A percentile compares a stretch with the other conserved stretches of the same genome.
Evolutionary conservation across 2,113 vertebrate species (phyloP).

Genomic region (Ceratotherium simum): DNA sequence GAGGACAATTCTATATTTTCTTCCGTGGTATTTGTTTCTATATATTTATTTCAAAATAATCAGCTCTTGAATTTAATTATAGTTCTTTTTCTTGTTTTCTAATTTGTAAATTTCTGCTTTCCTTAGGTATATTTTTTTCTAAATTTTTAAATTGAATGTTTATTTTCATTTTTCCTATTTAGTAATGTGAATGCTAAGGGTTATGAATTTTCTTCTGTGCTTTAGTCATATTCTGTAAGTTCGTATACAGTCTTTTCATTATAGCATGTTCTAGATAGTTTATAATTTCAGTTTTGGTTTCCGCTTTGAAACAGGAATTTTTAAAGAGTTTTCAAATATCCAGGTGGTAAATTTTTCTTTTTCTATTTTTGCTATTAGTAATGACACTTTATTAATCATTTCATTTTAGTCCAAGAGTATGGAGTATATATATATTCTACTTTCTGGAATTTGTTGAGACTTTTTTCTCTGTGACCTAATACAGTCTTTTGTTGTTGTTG

Average conservation of each 20-base stretch:
- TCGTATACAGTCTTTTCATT: neutral
- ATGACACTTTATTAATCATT: neutral
- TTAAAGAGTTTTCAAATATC: neutral
- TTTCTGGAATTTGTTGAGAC: neutral
- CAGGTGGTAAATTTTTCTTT: neutral
- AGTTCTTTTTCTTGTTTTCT: neutral
- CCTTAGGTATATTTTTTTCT: neutral
- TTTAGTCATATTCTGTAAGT: neutral
- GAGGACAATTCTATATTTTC: neutral
- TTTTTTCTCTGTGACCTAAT: neutral
- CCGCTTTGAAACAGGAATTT: neutral
- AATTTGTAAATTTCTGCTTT: neutral
- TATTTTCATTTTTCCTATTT: neutral
- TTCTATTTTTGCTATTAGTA: neutral
- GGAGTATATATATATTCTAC: neutral
- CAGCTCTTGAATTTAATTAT: neutral
- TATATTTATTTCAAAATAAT: neutral
- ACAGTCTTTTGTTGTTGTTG: neutral
- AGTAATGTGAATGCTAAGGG: neutral
- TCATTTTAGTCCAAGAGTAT: neutral
- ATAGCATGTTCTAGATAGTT: neutral
- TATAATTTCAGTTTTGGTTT: neutral
- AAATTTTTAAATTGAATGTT: neutral
- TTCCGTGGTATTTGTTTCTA: neutral
- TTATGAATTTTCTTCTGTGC: neutral